Evolutionary conservation across 2,113 vertebrate genomes (phyloP).

Genomic region (Monopterus albus): DNA sequence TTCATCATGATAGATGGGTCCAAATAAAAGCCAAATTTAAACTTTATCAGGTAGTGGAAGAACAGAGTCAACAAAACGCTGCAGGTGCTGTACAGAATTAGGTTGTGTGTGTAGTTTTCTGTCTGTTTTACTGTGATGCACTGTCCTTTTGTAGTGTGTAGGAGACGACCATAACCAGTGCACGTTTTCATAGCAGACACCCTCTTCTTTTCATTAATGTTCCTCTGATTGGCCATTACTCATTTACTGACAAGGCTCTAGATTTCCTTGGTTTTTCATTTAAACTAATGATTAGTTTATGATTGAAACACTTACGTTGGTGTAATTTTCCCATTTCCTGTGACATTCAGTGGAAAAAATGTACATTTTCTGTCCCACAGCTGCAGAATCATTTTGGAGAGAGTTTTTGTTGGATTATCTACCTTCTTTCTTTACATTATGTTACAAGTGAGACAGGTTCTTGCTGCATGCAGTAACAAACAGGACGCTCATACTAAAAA

Average conservation of each 20-base stretch:
- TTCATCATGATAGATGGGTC: slow-evolving; percentile 9
- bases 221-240: neutral
- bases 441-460: too few relatives aligned
- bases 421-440: neutral
- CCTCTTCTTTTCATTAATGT: neutral
- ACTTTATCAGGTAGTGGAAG: neutral
- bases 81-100: neutral
- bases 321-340: neutral
- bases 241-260: neutral
- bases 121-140: neutral
- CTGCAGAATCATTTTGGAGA: too few relatives aligned
- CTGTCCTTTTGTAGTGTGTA: neutral
- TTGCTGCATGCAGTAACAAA: too few relatives aligned
- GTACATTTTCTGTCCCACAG: too few relatives aligned
- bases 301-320: neutral
- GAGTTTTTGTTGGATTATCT: neutral
- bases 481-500: too few relatives aligned
- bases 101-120: neutral
- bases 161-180: neutral
- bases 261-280: neutral
- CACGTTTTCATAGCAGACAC: neutral
- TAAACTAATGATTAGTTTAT: neutral
- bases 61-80: neutral
- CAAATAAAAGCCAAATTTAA: slow-evolving; percentile 18
- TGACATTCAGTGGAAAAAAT: neutral